phyloP scores from a whole-genome alignment of 2,797 vertebrate species.

The Hirundo rustica region DNA sequence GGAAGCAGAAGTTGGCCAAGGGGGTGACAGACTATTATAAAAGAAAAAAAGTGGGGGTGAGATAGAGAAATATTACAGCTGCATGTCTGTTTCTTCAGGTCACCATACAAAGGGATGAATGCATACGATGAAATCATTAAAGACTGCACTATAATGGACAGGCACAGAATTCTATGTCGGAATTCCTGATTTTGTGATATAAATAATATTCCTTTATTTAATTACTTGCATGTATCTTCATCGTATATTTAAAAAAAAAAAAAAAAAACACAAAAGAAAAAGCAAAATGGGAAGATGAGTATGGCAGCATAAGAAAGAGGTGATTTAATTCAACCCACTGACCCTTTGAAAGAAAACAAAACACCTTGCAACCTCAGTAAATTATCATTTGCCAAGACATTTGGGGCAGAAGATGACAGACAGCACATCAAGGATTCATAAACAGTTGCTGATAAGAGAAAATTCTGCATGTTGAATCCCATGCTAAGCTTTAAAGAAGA shows the following conservation, averaged over 20 bases:
- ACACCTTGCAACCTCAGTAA: background rate
- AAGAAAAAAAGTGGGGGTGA: background rate
- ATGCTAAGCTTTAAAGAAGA: background rate
- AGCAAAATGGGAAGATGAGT: background rate
- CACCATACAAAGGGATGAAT: background rate
- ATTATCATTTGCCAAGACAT: background rate
- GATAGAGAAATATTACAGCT: background rate
- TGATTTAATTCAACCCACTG: background rate
- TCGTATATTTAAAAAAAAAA: background rate
- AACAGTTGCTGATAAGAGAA: background rate
- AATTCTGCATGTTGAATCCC: background rate
- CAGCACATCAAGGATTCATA: background rate
- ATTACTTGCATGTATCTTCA: background rate
- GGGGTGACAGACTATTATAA: background rate
- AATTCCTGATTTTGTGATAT: background rate
- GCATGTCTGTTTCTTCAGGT: background rate
- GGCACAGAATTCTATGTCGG: background rate
- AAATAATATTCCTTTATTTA: background rate
- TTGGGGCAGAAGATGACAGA: background rate
- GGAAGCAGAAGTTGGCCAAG: background rate
- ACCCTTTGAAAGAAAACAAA: background rate
- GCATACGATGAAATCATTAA: background rate
- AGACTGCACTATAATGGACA: background rate
- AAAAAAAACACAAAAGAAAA: background rate
- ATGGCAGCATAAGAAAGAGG: rapidly evolving